Conservation (phyloP, 2,888 invertebrate genomes). For the Aphrophora alni region DNA sequence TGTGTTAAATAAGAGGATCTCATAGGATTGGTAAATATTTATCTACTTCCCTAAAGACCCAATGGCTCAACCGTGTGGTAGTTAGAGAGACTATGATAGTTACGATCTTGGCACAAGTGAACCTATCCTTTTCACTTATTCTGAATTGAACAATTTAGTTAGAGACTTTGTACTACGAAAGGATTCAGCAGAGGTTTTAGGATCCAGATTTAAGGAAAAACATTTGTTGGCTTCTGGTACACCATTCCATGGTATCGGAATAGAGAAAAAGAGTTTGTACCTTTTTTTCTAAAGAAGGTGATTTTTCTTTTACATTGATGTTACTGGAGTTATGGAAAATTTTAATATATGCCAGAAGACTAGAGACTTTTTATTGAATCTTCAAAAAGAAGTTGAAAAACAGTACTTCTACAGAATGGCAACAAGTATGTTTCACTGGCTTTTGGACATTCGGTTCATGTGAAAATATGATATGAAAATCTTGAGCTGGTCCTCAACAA, state of each 20-base stretch:
- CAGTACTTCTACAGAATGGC: constrained; percentile 50
- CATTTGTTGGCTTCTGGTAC: not conserved
- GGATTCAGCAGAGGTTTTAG: not conserved
- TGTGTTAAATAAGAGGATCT: no score
- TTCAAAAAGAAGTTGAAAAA: constrained; percentile 51
- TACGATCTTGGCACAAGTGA: not conserved
- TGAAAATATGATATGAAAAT: constrained; percentile 49
- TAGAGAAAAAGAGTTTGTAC: constrained; percentile 39
- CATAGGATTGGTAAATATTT: no score
- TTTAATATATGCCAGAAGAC: constrained; percentile 42
- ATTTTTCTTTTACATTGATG: constrained; percentile 30
- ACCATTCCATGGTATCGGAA: constrained; percentile 36
- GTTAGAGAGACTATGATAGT: not conserved
- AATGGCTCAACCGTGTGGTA: not conserved
- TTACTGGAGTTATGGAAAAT: constrained; percentile 34
- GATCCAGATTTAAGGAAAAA: not conserved
- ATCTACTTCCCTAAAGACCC: no score
- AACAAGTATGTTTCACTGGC: constrained; percentile 53
- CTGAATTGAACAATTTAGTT: not conserved
- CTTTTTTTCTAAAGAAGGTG: constrained; percentile 39
- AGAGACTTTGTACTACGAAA: not conserved
- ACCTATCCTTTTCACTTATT: not conserved
- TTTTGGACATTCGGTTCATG: constrained; percentile 49
- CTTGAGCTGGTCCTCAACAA: constrained; percentile 47
- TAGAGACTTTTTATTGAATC: constrained; percentile 52